Percentiles rank a stretch among this genome's conserved stretches.
Conservation (phyloP, 2,888 invertebrate species). For the Sarcophaga caerulescens region DNA sequence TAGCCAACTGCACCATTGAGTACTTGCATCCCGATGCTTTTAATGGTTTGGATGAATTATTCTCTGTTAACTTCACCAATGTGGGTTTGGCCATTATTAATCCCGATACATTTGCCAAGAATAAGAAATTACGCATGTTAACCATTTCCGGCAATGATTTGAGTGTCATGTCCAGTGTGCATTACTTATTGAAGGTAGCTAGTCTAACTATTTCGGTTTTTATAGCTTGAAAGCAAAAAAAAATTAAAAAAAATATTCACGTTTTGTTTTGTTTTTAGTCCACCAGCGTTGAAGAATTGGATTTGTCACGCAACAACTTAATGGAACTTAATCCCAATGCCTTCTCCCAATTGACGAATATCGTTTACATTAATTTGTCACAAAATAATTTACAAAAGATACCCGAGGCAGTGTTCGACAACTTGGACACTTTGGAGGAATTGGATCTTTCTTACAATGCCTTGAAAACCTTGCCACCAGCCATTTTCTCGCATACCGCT, state of each 20-base stretch:
- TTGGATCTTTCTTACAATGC: conserved; percentile 88
- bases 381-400: conserved; percentile 85
- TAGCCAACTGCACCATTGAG: conserved; percentile 86
- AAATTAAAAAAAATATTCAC: too few relatives aligned
- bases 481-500: conserved; percentile 86
- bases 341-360: conserved; percentile 85
- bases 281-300: conserved; percentile 86
- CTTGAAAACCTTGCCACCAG: conserved; percentile 84
- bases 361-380: conserved; percentile 86
- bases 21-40: conserved; percentile 87
- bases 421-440: conserved; percentile 86
- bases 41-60: conserved; percentile 85
- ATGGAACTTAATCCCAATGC: conserved; percentile 85
- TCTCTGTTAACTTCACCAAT: conserved; percentile 86
- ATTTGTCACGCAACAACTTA: conserved; percentile 87
- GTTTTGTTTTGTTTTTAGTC: conserved; percentile 75
- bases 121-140: conserved; percentile 85
- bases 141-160: conserved; percentile 87
- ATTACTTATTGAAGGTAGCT: conserved; percentile 78
- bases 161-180: conserved; percentile 78
- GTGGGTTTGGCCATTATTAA: conserved; percentile 86
- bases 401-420: conserved; percentile 82
- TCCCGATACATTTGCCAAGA: conserved; percentile 86
- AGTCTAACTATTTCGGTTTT: too few relatives aligned
- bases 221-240: neutral